A percentile compares a stretch with the other conserved stretches of the same genome.
Evolutionary conservation across 2,888 invertebrate species (phyloP).

Genomic region (Brachyptera putata): DNA sequence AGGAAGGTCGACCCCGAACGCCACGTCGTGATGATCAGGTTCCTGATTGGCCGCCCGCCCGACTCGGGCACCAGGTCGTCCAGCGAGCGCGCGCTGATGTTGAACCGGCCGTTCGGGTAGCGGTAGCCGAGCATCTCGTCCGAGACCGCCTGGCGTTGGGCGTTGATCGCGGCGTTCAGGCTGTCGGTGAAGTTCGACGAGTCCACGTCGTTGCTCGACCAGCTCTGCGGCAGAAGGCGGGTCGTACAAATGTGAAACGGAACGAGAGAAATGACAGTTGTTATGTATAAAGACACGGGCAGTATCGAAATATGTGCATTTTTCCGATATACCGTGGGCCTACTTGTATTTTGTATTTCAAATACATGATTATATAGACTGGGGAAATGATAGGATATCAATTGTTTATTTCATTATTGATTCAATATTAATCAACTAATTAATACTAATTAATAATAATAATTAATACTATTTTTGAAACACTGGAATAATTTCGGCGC

Average conservation of each 20-base stretch:
- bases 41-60: conserved; percentile 68
- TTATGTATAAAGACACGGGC: not conserved
- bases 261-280: too few relatives aligned
- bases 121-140: conserved; percentile 58
- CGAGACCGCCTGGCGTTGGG: conserved; percentile 52
- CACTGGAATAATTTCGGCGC: too few relatives aligned
- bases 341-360: conserved; percentile 8
- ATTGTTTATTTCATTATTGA: too few relatives aligned
- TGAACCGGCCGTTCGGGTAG: conserved; percentile 55
- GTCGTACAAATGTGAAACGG: too few relatives aligned
- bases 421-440: too few relatives aligned
- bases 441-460: too few relatives aligned
- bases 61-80: conserved; percentile 65
- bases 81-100: conserved; percentile 52
- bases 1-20: conserved; percentile 87
- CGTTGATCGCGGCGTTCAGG: conserved; percentile 54
- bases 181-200: conserved; percentile 34
- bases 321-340: too few relatives aligned
- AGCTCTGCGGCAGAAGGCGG: conserved; percentile 32
- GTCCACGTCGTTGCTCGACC: conserved; percentile 36
- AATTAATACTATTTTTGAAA: too few relatives aligned
- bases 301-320: too few relatives aligned
- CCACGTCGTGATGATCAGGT: conserved; percentile 83
- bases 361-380: not conserved
- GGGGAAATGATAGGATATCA: too few relatives aligned